Base-by-base conservation (phyloP, 2,797 vertebrate species). In the Rhadinocentrus ornatus region DNA sequence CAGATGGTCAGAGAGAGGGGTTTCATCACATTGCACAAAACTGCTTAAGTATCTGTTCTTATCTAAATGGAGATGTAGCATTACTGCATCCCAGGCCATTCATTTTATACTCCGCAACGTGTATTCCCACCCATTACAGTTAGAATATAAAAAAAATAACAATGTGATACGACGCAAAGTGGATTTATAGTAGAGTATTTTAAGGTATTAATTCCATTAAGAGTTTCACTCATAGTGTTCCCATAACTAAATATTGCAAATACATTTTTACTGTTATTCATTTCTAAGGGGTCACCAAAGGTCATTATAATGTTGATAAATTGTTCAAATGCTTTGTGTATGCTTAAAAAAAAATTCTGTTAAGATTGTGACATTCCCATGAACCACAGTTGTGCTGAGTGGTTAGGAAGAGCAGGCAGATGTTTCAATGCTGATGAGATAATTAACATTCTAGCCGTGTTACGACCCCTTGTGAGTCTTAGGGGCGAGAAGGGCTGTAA, bases 1-100 rank as follows among this genome's bases (percentile, higher is more conserved):
- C 88, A 90, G 87, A 90, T 88, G 87, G 85, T 80, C 70, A 66
- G 71, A 76, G 83, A 78, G 62, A 78, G 22, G 35, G 60, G 48
- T 75, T 62, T 81, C 77, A 86, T 79, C 44, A 32, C 57, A 85
- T 72, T 77, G 62, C 64, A 77, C 65, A 73, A 83, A 84, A 87
- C 70, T 65, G 70, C 48, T 73, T 39, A 69, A 80, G 64, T 80
- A 67, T 73, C 61, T 34, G 53, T 64, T 68, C 32, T 64, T 77
- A 74, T 77, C 67, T 62, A 69, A 76, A 67, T 0, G 31, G 67
- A 75, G 62, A 66, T 62, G 73, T 79, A 71, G 73, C 62, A 77
- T 16, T 34, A 44, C 34, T 57, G 52, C 11, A 1, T 84, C 71
- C 65, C 54, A 15, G 54, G 58, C 31, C 31, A 41, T 46, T 80